Evolutionary conservation across 2,797 vertebrate species (phyloP).

Genomic region (Brotula barbata): DNA sequence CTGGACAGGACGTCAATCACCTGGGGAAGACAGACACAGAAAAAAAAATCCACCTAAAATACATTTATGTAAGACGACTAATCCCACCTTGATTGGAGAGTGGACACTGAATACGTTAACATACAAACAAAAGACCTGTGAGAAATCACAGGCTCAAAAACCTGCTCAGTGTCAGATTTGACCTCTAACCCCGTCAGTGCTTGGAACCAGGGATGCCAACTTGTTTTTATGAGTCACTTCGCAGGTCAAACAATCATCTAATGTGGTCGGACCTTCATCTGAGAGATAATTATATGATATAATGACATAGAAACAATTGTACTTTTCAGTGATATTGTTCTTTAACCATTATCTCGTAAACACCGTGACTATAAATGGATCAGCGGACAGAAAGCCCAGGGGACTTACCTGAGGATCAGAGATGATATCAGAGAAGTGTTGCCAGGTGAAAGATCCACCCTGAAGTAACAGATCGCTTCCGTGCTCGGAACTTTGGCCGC

Average conservation of each 20-base stretch:
- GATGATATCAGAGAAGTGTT: slow-evolving; percentile 86
- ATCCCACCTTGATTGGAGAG: too few species aligned
- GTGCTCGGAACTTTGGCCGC: slow-evolving; percentile 90
- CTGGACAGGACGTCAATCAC: slow-evolving; percentile 85
- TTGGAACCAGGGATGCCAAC: too few species aligned
- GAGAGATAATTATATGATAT: neutral
- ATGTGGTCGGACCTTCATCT: neutral
- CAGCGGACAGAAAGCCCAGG: neutral
- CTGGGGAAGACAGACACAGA: slow-evolving; percentile 78
- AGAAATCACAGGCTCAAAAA: too few species aligned
- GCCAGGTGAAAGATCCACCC: slow-evolving; percentile 87
- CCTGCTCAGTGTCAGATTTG: too few species aligned
- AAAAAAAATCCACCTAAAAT: neutral
- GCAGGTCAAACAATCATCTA: too few species aligned
- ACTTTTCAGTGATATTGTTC: too few species aligned
- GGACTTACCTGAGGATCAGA: slow-evolving; percentile 83
- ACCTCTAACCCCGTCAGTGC: too few species aligned
- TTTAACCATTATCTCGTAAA: too few species aligned
- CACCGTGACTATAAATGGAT: neutral
- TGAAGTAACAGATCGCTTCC: slow-evolving; percentile 89
- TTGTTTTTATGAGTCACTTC: too few species aligned
- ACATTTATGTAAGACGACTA: too few species aligned
- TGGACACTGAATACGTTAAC: too few species aligned
- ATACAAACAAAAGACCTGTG: too few species aligned
- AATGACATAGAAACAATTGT: neutral